Base-by-base conservation (phyloP, 2,113 vertebrate genomes). In the Hippolais icterina region DNA sequence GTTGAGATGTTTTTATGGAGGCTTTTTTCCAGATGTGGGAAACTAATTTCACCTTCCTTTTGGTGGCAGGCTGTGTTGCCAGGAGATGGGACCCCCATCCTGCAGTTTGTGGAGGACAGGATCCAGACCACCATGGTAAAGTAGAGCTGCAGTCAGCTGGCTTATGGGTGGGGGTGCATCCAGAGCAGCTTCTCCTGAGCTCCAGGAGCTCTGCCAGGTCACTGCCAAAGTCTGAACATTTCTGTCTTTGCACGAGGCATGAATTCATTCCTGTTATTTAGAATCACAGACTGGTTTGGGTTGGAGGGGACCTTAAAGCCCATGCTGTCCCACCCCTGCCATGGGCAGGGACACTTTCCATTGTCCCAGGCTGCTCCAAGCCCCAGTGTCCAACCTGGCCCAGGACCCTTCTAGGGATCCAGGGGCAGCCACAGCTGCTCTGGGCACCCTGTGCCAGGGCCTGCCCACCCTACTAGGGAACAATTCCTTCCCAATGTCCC, bases 91-190 rank as follows among this genome's bases (percentile, higher is more conserved):
- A 97, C 96, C 20, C 97, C 93, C 87, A 95, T 98, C 60, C 97
- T 98, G 49, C 97, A 98, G 94, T 98, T 99, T 83, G 83, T 98
- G 69, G 98, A 98, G 92, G 98, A 98, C 61, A 95, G 90, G 47
- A 97, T 98, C 15, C 98, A 99, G 95, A 97, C 91, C 33, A 98
- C 98, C 31, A 98, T 99, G 99, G 99, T 99, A 98, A 90, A 3
- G 75, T 52, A 4, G 2, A 52, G 69, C 47, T 89, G 54, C 12
- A 24, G 20, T 18, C 63, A 39, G 3, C 13, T 24, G 76, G 3
- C 1, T 74, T 75, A 31, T 21, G 78, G 25, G 4, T 47, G 33
- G 13, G 35, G 20, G n/a, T 41, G 41, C 9, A 10, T n/a, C 15
- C 15, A 60, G 37, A 5, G 37, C 13, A 15, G 28, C 60, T 84